Percentiles rank a stretch among this genome's conserved stretches.
Evolutionary conservation across 2,797 vertebrate species (phyloP).

Genomic region (Lophotriccus pileatus): DNA sequence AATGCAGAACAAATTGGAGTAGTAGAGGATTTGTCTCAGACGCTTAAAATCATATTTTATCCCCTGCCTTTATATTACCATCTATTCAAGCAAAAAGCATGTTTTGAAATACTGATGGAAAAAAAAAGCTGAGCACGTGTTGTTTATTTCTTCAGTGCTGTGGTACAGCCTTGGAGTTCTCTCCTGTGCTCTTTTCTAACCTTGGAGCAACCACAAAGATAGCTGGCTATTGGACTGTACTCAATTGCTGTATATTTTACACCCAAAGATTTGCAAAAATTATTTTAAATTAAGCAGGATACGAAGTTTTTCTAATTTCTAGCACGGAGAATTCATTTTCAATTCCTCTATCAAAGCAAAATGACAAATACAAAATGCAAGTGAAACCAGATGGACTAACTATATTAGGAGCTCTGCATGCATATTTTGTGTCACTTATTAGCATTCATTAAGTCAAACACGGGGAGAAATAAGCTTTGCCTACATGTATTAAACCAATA

Average conservation of each 20-base stretch:
- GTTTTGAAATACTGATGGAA: not conserved
- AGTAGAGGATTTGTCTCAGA: constrained; percentile 64
- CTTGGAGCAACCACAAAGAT: not conserved
- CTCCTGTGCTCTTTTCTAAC: not conserved
- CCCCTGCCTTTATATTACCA: constrained; percentile 28
- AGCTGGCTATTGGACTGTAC: not conserved
- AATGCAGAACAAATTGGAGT: constrained; percentile 68
- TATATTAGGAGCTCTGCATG: constrained; percentile 74
- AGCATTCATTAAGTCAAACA: constrained; percentile 82
- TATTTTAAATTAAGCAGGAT: constrained; percentile 60
- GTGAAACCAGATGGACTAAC: constrained; percentile 80
- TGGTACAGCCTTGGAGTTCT: not conserved
- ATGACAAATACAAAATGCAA: constrained; percentile 77
- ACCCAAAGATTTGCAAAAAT: constrained; percentile 55
- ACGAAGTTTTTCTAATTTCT: constrained; percentile 68
- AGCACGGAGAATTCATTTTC: constrained; percentile 66
- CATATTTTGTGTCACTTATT: constrained; percentile 81
- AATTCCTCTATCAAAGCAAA: constrained; percentile 75
- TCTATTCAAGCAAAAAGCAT: constrained; percentile 11
- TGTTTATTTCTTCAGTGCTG: not conserved
- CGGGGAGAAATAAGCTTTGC: constrained; percentile 75
- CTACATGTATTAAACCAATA: constrained; percentile 81
- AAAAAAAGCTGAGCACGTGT: not conserved
- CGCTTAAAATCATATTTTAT: constrained; percentile 64
- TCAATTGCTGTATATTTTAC: constrained; percentile 5